Base-by-base conservation (phyloP, 2,113 vertebrate genomes). In the Protomyctophum bolini region DNA sequence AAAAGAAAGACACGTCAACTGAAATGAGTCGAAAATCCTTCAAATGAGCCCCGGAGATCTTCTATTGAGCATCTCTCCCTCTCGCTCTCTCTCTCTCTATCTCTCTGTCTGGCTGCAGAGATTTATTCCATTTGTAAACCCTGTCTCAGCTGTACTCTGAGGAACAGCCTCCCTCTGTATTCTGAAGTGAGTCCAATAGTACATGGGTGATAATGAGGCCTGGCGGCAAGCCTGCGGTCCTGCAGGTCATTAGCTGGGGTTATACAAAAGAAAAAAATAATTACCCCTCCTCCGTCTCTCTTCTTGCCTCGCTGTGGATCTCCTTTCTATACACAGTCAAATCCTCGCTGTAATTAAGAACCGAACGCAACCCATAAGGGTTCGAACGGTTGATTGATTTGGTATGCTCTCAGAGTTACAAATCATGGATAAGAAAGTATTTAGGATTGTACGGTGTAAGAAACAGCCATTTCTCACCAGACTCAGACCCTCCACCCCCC, bases 121-220 rank as follows among this genome's bases (percentile, higher is more conserved):
- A 68, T 68, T 54, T 46, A 45, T 69, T 54, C 65, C 58, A 80
- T 75, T 82, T 84, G 61, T 65, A 77, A 74, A 33, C 14, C 12
- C 15, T 1, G 10, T 91, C 68, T 84, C 64, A 71, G 58, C 75
- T 68, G 63, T 58, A 62, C 33, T 72, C 66, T 65, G 76, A 84
- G 59, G 66, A 50, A 77, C 67, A 59, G 61, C 49, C 58, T 80
- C 70, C 70, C 70, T 68, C 48, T 0, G n/a, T 68, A 67, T 28
- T 83, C 63, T 81, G 74, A 87, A 82, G 85, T 79, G 63, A 7
- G n/a, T 84, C 76, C 73, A 82, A 77, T 81, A 73, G 83, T 88
- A 87, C 86, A 78, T 12, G 62, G 75, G 64, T 77, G 79, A 83
- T 91, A 91, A 91, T 50, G 67, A 90, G 82, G 77, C 68, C 73